Evolutionary conservation across 2,888 invertebrate genomes (phyloP), one percentile per base, ranked within the genome.

Genomic region (Hypena proboscidalis): DNA sequence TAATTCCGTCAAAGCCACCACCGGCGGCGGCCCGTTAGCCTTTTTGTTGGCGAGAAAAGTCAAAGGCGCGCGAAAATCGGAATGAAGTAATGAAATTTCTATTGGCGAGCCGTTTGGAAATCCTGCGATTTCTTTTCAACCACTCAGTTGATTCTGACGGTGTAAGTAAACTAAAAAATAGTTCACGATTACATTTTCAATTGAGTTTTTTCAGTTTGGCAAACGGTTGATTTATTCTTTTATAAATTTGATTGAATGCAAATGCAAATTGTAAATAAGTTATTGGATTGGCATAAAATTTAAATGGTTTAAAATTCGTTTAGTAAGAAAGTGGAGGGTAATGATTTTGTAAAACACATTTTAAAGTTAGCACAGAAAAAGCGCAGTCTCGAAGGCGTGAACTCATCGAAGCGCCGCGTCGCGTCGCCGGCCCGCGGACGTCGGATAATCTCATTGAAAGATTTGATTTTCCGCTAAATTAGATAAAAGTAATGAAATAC

Each of bases 381-480:
- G 65, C 56, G 42, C 35, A 33, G 38, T 33, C 32, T 40, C 35
- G 43, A 63, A 70, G 67, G 75, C 76, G 76, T 48, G 64, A 75
- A 73, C 58, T 63, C 67, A 60, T 65, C 70, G 67, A 66, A 69
- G 64, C 63, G 58, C 57, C n/a, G n/a, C n/a, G n/a, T n/a, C n/a
- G 65, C 63, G 53, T 47, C 55, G 30, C 53, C 37, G 58, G 59
- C 58, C 51, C 62, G 73, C 74, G 74, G 77, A 78, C 76, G 72
- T 55, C 59, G 78, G 85, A 85, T 89, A 89, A 90, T 86, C 84
- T 77, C 79, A 83, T 86, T 77, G 83, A 86, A 85, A 82, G 86
- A 90, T 88, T 89, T 88, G 88, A 89, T 89, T 88, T 89, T 89
- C 86, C 84, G 81, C 84, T 83, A 89, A 90, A 90, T 89, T 89